Percentiles rank a stretch among this genome's conserved stretches.
These are phyloP conservation scores for Notiomystis cincta DNA, from an alignment of 2,113 vertebrate species.

Conservation along the genomic window DNA sequence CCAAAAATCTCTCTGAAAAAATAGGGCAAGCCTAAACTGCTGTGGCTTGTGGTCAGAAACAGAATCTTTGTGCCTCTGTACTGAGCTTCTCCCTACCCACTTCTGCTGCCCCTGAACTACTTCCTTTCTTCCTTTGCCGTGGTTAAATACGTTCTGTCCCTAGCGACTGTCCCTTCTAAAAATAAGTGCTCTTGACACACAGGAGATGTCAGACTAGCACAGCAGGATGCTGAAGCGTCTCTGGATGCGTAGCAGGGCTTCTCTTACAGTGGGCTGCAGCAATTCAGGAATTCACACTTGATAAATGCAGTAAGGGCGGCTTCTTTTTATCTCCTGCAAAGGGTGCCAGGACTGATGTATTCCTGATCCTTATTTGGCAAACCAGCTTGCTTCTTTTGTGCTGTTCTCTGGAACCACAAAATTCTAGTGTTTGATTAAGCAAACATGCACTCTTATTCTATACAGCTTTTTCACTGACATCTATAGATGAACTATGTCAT, in stretches of 20 bases:
- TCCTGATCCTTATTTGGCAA: slow-evolving; percentile 24
- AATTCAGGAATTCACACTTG: slow-evolving; percentile 64
- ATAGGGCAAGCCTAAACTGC: background rate
- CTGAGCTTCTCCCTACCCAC: background rate
- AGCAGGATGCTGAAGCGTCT: slow-evolving; percentile 55
- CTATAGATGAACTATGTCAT: background rate
- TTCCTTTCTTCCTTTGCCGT: slow-evolving; percentile 35
- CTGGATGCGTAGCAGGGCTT: slow-evolving; percentile 24
- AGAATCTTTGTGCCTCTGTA: background rate
- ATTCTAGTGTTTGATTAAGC: background rate
- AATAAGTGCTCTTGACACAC: slow-evolving; percentile 59
- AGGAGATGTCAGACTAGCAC: slow-evolving; percentile 41
- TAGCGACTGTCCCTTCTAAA: slow-evolving; percentile 45
- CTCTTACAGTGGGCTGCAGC: background rate
- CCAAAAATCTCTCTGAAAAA: background rate
- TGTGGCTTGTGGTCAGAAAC: slow-evolving; percentile 7
- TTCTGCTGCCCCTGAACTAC: background rate
- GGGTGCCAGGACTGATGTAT: background rate
- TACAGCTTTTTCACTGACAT: background rate
- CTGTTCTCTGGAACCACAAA: background rate
- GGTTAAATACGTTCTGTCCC: slow-evolving; percentile 4
- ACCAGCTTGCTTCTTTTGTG: background rate
- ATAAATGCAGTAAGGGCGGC: slow-evolving; percentile 24
- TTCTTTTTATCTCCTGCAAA: slow-evolving; percentile 45
- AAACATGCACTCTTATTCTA: background rate